Evolutionary conservation across 2,888 invertebrate species (phyloP).

Genomic region (Lycia hirtaria): DNA sequence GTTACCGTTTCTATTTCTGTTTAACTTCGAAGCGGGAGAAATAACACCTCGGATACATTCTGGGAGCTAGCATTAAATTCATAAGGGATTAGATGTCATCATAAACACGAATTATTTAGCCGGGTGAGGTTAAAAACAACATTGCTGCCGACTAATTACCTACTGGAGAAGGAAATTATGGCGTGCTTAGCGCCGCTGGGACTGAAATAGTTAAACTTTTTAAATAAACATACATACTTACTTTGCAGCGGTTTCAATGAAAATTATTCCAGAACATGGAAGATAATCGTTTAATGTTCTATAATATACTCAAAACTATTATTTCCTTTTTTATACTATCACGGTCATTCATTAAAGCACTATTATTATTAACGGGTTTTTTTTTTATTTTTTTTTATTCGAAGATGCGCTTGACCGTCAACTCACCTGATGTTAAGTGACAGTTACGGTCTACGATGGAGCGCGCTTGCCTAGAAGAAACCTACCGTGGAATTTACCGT

Average conservation of each 20-base stretch:
- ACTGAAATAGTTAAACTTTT: constrained; percentile 52
- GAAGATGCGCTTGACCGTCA: too few species aligned
- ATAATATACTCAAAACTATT: too few species aligned
- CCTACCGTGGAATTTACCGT: too few species aligned
- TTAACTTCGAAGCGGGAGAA: constrained; percentile 72
- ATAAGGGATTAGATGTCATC: constrained; percentile 85
- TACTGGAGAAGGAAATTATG: constrained; percentile 59
- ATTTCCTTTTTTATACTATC: too few species aligned
- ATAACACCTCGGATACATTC: constrained; percentile 75
- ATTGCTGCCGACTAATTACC: constrained; percentile 61
- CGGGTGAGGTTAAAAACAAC: constrained; percentile 82
- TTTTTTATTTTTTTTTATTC: too few species aligned
- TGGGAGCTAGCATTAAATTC: constrained; percentile 80
- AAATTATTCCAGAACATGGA: background rate
- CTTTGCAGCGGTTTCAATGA: constrained; percentile 10
- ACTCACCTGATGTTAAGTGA: too few species aligned
- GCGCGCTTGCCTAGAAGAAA: too few species aligned
- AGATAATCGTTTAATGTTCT: too few species aligned
- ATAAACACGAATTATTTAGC: constrained; percentile 85
- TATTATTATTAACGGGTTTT: too few species aligned
- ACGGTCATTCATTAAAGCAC: too few species aligned
- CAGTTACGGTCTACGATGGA: too few species aligned
- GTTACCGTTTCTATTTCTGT: constrained; percentile 80
- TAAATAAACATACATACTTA: constrained; percentile 26
- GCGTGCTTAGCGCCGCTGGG: constrained; percentile 50